Evolutionary conservation across 2,113 vertebrate genomes (phyloP), one percentile per base, ranked within the genome.

Genomic region (Accipiter cooperii): DNA sequence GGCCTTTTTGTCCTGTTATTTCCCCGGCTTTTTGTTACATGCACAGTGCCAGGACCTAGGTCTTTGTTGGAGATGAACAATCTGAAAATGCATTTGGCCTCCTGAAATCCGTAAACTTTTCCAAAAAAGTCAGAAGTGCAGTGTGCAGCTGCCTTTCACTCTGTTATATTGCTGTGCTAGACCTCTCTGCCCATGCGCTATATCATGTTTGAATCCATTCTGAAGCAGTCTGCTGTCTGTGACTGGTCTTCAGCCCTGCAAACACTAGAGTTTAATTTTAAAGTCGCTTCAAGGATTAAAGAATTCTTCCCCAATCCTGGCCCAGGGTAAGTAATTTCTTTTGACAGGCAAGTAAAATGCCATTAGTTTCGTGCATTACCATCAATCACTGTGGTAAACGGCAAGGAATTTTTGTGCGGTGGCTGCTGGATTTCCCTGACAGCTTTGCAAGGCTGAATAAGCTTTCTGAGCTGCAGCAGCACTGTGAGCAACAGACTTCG

Each of bases 341-440:
- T 76, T 0, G 91, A 96, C 95, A 93, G 71, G 93, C 93, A 93
- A 93, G 74, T 87, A 74, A 91, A 97, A 91, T 89, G 77, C 58
- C 89, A 28, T 91, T 94, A 76, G 70, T 95, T 91, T 83, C 66
- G 63, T 96, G 84, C 87, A 74, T 96, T 96, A 11, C 78, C 80
- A 54, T 96, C 89, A 82, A 82, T 93, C 87, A 84, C 66, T 29
- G 73, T 68, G 91, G 92, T 66, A 89, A 97, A 84, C 0, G 70
- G 87, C 89, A 77, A 96, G 84, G 69, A 70, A 17, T 84, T 96
- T 95, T 79, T 79, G 84, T 84, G 70, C 1, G 11, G 89, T 94
- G 92, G 93, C 96, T 96, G 95, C 66, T 93, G 70, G 94, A 96
- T 96, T 93, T 87, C 87, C 94, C 84, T 97, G 95, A 96, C 92